Percentiles rank a stretch among this genome's conserved stretches.
phyloP scores from a whole-genome alignment of 2,113 vertebrate species.

The Anhinga anhinga region DNA sequence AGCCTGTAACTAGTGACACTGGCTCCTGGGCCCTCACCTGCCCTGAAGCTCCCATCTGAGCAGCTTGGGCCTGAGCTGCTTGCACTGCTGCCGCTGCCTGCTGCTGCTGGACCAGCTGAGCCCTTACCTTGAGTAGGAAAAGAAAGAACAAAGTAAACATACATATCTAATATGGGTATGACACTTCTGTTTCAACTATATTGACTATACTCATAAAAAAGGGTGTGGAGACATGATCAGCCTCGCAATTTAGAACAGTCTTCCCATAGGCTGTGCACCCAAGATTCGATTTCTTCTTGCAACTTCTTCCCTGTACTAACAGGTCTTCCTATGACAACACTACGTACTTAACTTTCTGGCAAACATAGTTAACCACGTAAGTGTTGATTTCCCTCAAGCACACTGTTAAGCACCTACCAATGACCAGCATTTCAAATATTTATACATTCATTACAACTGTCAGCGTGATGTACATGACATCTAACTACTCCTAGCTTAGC shows the following conservation, averaged over 20 bases:
- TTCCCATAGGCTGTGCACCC: not conserved
- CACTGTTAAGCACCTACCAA: not conserved
- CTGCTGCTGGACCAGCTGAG: conserved; percentile 75
- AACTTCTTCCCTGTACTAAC: not conserved
- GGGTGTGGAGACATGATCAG: not conserved
- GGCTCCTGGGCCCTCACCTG: conserved; percentile 81
- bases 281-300: not conserved
- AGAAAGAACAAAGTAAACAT: not conserved
- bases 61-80: conserved; percentile 71
- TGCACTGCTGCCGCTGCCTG: conserved; percentile 64
- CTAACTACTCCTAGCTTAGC: not conserved
- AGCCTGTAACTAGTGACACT: not conserved
- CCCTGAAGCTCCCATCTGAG: conserved; percentile 79
- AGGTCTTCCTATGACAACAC: not conserved
- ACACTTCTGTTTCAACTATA: not conserved
- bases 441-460: not conserved
- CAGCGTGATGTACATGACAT: not conserved
- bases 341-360: not conserved
- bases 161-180: not conserved
- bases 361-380: not conserved
- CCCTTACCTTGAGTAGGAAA: conserved; percentile 61
- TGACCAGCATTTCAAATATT: not conserved
- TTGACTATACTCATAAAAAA: not conserved
- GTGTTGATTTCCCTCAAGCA: not conserved
- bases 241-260: not conserved